phyloP scores from a whole-genome alignment of 1,140 invertebrate species.

The Babylonia areolata region DNA sequence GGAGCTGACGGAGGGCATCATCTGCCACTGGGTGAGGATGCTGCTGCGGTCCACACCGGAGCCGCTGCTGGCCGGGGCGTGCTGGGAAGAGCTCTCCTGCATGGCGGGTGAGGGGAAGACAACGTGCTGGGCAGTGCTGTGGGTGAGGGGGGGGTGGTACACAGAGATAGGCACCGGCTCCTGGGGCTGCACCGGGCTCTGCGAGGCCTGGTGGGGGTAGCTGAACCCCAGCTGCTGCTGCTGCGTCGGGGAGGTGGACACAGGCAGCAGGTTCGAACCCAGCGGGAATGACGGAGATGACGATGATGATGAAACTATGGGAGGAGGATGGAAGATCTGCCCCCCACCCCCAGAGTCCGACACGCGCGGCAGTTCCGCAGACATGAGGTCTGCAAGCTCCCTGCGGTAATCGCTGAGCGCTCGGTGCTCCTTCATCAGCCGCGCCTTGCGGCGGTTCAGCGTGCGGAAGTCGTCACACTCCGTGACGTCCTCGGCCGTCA shows the following conservation, averaged over 20 bases:
- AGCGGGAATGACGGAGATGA: background rate
- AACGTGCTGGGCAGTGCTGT: background rate
- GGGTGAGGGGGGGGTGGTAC: slow-evolving; percentile 21
- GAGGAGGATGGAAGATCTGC: slow-evolving; percentile 21
- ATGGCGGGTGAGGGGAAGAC: background rate
- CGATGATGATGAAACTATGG: background rate
- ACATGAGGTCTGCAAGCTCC: slow-evolving; percentile 43
- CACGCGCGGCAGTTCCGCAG: background rate
- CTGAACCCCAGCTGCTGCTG: slow-evolving; percentile 14
- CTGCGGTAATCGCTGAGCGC: slow-evolving; percentile 48
- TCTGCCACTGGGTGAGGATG: slow-evolving; percentile 32
- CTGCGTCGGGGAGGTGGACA: background rate
- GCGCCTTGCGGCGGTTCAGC: slow-evolving; percentile 51
- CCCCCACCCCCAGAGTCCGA: background rate
- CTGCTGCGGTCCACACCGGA: slow-evolving; percentile 34
- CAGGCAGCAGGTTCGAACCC: background rate
- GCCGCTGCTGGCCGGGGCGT: background rate
- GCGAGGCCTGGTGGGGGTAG: slow-evolving; percentile 2
- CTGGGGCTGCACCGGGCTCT: background rate
- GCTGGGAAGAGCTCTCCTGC: background rate
- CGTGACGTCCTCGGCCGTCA: slow-evolving; percentile 48
- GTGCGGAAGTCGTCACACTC: slow-evolving; percentile 51
- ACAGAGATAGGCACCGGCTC: slow-evolving; percentile 22
- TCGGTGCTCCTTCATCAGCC: slow-evolving; percentile 52
- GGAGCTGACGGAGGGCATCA: background rate